phyloP scores from a whole-genome alignment of 2,888 invertebrate species.

The Diogma glabrata region DNA sequence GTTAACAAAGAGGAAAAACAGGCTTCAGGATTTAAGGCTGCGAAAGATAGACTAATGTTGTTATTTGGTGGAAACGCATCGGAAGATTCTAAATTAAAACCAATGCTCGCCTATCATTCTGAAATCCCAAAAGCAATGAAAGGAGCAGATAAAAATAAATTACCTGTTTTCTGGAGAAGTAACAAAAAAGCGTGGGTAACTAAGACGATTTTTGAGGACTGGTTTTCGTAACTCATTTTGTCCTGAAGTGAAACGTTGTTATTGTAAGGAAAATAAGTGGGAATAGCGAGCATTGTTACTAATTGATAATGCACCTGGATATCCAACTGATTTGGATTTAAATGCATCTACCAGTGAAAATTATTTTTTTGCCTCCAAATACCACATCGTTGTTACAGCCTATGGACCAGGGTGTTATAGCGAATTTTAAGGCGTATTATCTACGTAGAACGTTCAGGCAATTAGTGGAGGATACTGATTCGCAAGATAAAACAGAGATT shows the following conservation, averaged over 20 bases:
- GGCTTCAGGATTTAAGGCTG: too few species aligned
- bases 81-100: not conserved
- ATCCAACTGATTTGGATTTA: too few species aligned
- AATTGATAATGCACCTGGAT: too few species aligned
- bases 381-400: not conserved
- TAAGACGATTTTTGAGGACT: not conserved
- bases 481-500: not conserved
- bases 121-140: too few species aligned
- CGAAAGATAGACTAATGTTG: too few species aligned
- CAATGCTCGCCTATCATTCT: not conserved
- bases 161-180: constrained; percentile 23
- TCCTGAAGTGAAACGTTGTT: too few species aligned
- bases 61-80: not conserved
- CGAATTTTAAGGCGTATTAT: not conserved
- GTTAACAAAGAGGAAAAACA: too few species aligned
- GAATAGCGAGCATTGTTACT: too few species aligned
- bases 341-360: not conserved
- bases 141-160: constrained; percentile 20
- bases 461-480: not conserved
- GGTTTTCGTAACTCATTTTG: too few species aligned
- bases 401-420: not conserved
- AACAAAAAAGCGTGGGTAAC: constrained; percentile 21
- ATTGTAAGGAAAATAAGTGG: too few species aligned
- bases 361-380: not conserved
- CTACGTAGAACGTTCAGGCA: not conserved